phyloP scores from a whole-genome alignment of 1,140 invertebrate genomes.

The Sitobion miscanthi region DNA sequence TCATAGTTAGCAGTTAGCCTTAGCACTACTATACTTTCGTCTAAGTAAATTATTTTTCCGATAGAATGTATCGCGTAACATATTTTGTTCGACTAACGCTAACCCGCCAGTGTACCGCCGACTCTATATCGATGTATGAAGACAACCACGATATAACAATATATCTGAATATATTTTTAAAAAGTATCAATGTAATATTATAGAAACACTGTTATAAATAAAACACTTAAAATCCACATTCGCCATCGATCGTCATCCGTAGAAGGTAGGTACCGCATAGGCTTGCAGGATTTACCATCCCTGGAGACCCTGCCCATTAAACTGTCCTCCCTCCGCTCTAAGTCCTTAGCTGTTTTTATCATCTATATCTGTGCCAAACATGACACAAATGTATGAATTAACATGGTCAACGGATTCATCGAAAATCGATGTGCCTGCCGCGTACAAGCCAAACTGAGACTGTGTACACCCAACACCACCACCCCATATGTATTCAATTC shows the following conservation, averaged over 20 bases:
- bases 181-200: neutral
- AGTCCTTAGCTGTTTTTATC: neutral
- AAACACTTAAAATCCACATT: neutral
- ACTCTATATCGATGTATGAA: neutral
- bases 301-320: neutral
- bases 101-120: no score
- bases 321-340: neutral
- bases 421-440: no score
- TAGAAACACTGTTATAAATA: neutral
- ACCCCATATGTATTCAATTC: neutral
- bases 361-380: neutral
- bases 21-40: neutral
- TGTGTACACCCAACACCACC: neutral
- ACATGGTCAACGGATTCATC: neutral
- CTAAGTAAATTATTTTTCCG: neutral
- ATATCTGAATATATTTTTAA: neutral
- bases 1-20: neutral
- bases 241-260: neutral
- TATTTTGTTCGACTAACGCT: no score
- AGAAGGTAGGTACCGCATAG: neutral
- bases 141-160: neutral
- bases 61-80: neutral
- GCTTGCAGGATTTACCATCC: neutral
- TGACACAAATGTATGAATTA: neutral
- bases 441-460: neutral